Percentiles rank a stretch among this genome's conserved stretches.
phyloP scores from a whole-genome alignment of 30 jellyfish, hydroid and myxozoan species.

The Sanderia malayensis region DNA sequence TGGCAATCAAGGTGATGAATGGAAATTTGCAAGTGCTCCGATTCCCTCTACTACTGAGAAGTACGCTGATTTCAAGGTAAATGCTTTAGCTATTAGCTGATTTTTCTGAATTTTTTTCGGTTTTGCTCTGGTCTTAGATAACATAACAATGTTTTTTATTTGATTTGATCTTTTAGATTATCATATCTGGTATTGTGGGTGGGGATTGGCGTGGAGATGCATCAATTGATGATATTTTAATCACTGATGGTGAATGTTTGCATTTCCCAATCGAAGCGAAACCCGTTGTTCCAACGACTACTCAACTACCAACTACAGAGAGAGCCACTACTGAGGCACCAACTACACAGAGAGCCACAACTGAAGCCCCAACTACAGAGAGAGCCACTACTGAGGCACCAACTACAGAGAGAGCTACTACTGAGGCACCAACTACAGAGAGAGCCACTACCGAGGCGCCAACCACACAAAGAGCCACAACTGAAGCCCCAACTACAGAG shows the following conservation, averaged over 20 bases:
- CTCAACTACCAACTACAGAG: constrained; percentile 4
- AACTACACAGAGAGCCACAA: neutral
- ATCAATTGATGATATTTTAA: constrained; percentile 52
- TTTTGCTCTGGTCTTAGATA: too few species aligned
- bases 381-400: neutral
- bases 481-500: neutral
- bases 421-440: neutral
- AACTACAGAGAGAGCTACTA: neutral
- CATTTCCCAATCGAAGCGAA: constrained; percentile 32
- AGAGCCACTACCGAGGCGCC: neutral
- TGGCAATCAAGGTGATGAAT: constrained; percentile 61
- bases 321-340: neutral
- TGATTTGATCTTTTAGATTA: constrained; percentile 38
- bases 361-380: neutral
- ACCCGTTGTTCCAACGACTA: constrained; percentile 21
- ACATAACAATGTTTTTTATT: too few species aligned
- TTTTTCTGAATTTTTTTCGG: neutral
- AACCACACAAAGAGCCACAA: neutral
- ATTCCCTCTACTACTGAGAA: constrained; percentile 34
- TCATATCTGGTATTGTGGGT: constrained; percentile 51
- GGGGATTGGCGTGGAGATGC: constrained; percentile 57
- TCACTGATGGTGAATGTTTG: constrained; percentile 23
- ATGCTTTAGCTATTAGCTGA: neutral
- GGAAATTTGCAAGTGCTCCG: constrained; percentile 60
- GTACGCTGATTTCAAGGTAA: constrained; percentile 62